phyloP scores from a whole-genome alignment of 2,113 vertebrate genomes.

The Cranoglanis bouderius region DNA sequence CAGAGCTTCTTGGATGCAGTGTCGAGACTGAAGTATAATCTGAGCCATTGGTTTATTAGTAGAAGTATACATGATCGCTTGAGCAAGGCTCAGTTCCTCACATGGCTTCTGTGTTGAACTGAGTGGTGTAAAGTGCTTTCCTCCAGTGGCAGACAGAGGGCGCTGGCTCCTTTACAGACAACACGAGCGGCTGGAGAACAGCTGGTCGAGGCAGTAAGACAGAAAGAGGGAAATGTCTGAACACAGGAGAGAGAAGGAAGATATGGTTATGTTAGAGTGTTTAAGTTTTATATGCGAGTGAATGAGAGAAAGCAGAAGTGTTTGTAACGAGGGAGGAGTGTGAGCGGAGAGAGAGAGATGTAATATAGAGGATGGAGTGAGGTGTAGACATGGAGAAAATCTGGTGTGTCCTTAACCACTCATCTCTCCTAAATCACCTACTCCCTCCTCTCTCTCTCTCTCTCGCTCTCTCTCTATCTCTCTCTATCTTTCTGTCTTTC shows the following conservation, averaged over 20 bases:
- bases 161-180: slow-evolving; percentile 48
- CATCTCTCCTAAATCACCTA: neutral
- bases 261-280: slow-evolving; percentile 19
- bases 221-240: slow-evolving; percentile 12
- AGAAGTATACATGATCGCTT: neutral
- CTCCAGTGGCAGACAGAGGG: slow-evolving; percentile 56
- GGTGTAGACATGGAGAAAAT: neutral
- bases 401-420: neutral
- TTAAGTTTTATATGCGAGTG: neutral
- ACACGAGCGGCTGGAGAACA: slow-evolving; percentile 16
- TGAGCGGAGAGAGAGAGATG: neutral
- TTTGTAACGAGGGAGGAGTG: neutral
- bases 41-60: neutral
- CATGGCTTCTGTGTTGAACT: neutral
- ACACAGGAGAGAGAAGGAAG: slow-evolving; percentile 3
- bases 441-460: neutral
- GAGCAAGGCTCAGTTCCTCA: neutral
- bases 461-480: slow-evolving; percentile 19
- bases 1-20: neutral
- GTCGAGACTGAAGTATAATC: neutral
- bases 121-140: slow-evolving; percentile 2
- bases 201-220: slow-evolving; percentile 37
- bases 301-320: slow-evolving; percentile 4
- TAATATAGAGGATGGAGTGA: neutral
- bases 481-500: neutral